Base-by-base conservation (phyloP, 2,113 vertebrate genomes). In the Stictonetta naevosa region DNA sequence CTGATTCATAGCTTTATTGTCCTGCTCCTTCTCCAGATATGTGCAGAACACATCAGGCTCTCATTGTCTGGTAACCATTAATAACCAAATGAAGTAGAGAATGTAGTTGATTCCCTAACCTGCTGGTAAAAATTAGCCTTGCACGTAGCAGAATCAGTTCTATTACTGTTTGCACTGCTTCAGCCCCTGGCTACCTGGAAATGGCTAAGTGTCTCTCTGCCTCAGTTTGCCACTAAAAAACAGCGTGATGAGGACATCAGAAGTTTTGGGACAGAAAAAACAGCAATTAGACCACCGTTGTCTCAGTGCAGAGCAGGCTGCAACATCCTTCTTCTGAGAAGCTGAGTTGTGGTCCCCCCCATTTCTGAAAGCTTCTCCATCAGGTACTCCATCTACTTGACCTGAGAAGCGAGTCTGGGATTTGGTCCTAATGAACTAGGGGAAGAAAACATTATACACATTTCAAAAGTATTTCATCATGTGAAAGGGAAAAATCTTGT, bases 401-500 rank as follows among this genome's bases (percentile, higher is more conserved):
- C 46, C 53, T 36, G 13, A 38, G 62, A 91, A 91, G 17, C 0
- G 1, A 83, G 33, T 63, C 52, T 55, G 78, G 53, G 52, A 53
- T 72, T 75, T 62, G 21, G 38, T 76, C 58, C 82, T 76, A 71
- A 63, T 46, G 58, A 91, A 62, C 20, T 8, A 62, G 34, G 6
- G 11, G 11, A 74, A 88, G 28, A 90, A 90, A 90, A 71, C 15
- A 25, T 59, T 62, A 74, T 33, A 72, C 20, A 42, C 21, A 3
- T 84, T 91, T 93, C 69, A 89, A 56, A 89, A 91, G 29, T 33
- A 53, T 38, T 62, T 79, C 84, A 48, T 84, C 72, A 89, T 29
- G 66, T 52, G 48, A 36, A 34, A 72, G 42, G 22, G 28, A 53
- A 38, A 93, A 91, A 91, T 87, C 89, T 93, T 66, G 62, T 97